phyloP scores from a whole-genome alignment of 2,113 vertebrate genomes.

The Pedetes capensis region DNA sequence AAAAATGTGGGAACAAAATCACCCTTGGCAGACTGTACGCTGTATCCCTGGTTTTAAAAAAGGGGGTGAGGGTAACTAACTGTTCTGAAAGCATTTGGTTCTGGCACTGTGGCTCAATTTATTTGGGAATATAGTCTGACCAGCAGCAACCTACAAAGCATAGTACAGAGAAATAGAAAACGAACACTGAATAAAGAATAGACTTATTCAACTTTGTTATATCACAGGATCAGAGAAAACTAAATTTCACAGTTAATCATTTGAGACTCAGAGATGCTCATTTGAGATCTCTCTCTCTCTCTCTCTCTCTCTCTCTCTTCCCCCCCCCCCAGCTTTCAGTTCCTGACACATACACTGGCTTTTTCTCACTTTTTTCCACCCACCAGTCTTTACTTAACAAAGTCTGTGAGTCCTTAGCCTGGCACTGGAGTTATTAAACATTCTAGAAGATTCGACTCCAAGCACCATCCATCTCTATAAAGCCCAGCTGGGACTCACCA shows the following conservation, averaged over 20 bases:
- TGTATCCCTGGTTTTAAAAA: background rate
- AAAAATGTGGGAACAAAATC: background rate
- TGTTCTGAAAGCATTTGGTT: background rate
- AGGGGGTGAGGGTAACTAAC: background rate
- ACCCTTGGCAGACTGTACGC: background rate
- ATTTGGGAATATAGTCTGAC: background rate
- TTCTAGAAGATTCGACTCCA: background rate
- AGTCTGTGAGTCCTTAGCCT: background rate
- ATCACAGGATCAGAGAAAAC: background rate
- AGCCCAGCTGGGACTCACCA: background rate
- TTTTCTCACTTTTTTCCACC: too few relatives aligned
- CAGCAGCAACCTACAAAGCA: background rate
- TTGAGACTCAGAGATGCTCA: background rate
- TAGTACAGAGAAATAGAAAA: background rate
- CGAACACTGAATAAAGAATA: background rate
- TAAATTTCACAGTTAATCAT: background rate
- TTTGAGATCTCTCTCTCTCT: background rate
- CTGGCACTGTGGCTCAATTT: background rate
- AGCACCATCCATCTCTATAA: rapidly evolving
- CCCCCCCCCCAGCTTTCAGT: background rate
- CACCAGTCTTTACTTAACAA: background rate
- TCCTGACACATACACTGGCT: background rate
- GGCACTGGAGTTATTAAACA: background rate
- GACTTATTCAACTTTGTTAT: background rate
- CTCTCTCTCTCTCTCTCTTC: too few relatives aligned